Evolutionary conservation across 1,140 invertebrate genomes (phyloP), one percentile per base, ranked within the genome.

Genomic region (Diplogasteroides magnus): DNA sequence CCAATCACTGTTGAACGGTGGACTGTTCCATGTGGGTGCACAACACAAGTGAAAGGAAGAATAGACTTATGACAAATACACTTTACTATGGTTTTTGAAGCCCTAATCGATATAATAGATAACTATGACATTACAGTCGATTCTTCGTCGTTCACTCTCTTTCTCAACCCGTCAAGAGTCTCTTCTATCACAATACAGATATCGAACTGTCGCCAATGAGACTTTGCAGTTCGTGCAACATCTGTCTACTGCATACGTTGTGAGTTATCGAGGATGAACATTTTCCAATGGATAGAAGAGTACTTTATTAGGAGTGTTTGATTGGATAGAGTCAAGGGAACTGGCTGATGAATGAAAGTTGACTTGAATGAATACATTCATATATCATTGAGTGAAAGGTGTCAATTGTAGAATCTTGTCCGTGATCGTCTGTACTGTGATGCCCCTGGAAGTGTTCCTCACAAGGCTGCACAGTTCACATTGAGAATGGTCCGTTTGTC

Each of bases 391-490:
- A 71, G 19, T 26, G 11, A 61, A 0, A 32, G 61, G 14, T 31
- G 0, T 2, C 11, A 27, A 28, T 76, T 81, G 68, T 69, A 81
- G 79, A 72, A 82, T 57, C 77, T 55, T 26, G 72, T 82, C 3
- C 69, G 78, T 14, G 81, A 82, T 68, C 78, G 80, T n/a, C 74
- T 82, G 0, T 82, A 82, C 63, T 83, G 81, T 65, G 75, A 82
- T 32, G 60, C 58, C 29, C 19, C 72, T 15, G 68, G 65, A 48
- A 72, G 69, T 15, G n/a, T 32, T 11, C 28, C 67, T 3, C 81
- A 80, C 32, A n/a, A 72, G 26, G 56, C 77, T 15, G 81, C 74
- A 15, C 72, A 76, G 57, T 72, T 67, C 32, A 82, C 81, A 14
- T 61, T 82, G 19, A 56, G 77, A 68, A 29, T 31, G 67, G 60